Evolutionary conservation across 2,888 invertebrate species (phyloP).

Genomic region (Tetranychus truncatus): DNA sequence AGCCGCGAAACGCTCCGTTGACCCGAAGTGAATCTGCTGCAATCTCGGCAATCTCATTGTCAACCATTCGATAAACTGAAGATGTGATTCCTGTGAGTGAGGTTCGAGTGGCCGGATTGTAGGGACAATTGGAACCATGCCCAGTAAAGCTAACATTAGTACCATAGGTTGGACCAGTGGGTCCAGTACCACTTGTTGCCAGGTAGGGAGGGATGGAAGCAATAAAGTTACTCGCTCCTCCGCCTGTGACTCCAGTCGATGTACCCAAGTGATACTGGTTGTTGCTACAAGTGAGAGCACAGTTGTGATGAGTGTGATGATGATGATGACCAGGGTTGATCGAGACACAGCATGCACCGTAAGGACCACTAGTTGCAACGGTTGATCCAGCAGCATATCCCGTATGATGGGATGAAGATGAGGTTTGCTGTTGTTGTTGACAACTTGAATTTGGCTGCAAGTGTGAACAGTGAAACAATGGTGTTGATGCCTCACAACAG

Average conservation of each 20-base stretch:
- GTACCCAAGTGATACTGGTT: too few species aligned
- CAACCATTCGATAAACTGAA: constrained; percentile 1
- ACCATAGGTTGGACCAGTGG: too few species aligned
- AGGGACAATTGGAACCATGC: too few species aligned
- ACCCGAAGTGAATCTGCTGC: constrained; percentile 85
- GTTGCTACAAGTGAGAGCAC: too few species aligned
- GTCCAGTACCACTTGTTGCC: too few species aligned
- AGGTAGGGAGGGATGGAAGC: too few species aligned
- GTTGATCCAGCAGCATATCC: not conserved
- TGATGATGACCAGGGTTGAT: too few species aligned
- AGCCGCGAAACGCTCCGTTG: constrained; percentile 77
- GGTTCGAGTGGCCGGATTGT: not conserved
- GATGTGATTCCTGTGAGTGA: not conserved
- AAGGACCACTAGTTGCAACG: not conserved
- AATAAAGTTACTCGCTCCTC: too few species aligned
- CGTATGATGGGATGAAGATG: not conserved
- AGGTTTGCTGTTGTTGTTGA: not conserved
- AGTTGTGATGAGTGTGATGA: too few species aligned
- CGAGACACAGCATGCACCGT: too few species aligned
- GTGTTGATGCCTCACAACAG: constrained; percentile 10
- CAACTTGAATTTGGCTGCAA: not conserved
- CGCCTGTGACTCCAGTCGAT: too few species aligned
- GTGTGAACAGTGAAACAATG: not conserved
- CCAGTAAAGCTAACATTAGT: too few species aligned
- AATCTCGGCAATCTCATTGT: constrained; percentile 74